Percentiles rank a stretch among this genome's conserved stretches.
phyloP scores from a whole-genome alignment of 2,888 invertebrate species.

The Seladonia tumulorum region DNA sequence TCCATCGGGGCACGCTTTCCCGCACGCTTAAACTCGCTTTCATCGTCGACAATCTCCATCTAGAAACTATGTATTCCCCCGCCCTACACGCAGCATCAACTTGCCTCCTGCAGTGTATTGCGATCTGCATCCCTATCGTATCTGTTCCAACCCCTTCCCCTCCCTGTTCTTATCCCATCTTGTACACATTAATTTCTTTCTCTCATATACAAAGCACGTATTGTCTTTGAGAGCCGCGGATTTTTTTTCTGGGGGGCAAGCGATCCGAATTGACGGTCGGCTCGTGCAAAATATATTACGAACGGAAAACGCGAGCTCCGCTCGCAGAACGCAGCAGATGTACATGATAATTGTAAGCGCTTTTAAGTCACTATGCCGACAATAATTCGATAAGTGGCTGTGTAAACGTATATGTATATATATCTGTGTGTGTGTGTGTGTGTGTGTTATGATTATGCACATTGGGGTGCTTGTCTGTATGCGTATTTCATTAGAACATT shows the following conservation, averaged over 20 bases:
- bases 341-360: constrained; percentile 58
- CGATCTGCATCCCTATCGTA: neutral
- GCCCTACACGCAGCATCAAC: neutral
- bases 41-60: neutral
- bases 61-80: constrained; percentile 19
- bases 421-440: neutral
- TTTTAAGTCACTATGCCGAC: constrained; percentile 67
- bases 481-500: constrained; percentile 6
- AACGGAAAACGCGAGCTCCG: constrained; percentile 25
- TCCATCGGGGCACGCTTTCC: neutral
- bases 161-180: constrained; percentile 13
- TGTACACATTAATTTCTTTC: neutral
- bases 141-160: neutral
- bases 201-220: constrained; percentile 47
- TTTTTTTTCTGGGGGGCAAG: constrained; percentile 10
- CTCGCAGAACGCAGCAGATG: constrained; percentile 38
- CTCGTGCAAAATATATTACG: constrained; percentile 26
- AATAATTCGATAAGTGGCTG: constrained; percentile 50
- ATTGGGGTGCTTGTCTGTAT: neutral
- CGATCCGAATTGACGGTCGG: constrained; percentile 45
- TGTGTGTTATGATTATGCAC: constrained; percentile 17
- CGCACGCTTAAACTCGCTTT: neutral
- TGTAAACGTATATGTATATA: constrained; percentile 13
- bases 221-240: constrained; percentile 53
- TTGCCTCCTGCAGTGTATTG: neutral